A percentile compares a stretch with the other conserved stretches of the same genome.
Conservation (phyloP, 1,140 invertebrate species). For the Hermetia illucens region DNA sequence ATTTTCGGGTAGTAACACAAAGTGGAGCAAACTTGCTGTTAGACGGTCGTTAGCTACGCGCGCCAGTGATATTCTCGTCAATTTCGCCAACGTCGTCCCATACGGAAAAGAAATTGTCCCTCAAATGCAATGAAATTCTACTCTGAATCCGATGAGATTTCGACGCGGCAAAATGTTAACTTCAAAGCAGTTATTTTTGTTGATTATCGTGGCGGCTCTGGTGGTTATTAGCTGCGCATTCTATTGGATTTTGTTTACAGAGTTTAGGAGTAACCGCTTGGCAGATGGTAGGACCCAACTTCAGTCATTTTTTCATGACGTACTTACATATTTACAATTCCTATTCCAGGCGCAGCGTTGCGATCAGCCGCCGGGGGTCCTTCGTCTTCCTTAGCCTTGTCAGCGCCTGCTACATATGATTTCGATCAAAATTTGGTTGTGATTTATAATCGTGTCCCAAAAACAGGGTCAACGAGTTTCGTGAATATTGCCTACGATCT, state of each 20-base stretch:
- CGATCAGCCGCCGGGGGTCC: background rate
- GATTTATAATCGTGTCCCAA: conserved; percentile 94
- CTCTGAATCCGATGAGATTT: background rate
- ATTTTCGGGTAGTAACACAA: too few relatives aligned
- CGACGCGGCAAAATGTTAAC: background rate
- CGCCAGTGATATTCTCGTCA: too few relatives aligned
- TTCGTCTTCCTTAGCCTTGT: background rate
- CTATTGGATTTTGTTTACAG: background rate
- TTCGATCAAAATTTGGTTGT: conserved; percentile 55
- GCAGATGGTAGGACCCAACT: background rate
- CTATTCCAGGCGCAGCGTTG: background rate
- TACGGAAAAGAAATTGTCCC: too few relatives aligned
- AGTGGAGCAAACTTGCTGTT: too few relatives aligned
- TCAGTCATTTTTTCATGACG: background rate
- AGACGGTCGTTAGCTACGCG: too few relatives aligned
- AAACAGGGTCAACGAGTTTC: conserved; percentile 98
- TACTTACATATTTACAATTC: background rate
- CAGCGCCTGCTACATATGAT: too few relatives aligned
- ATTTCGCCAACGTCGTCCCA: too few relatives aligned
- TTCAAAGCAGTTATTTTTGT: background rate
- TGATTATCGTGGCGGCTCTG: background rate
- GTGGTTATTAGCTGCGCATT: background rate
- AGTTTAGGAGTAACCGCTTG: background rate
- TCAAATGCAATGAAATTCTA: too few relatives aligned
- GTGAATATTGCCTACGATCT: conserved; percentile 94